Conservation (phyloP, 2,888 invertebrate species). For the Netelia melanura region DNA sequence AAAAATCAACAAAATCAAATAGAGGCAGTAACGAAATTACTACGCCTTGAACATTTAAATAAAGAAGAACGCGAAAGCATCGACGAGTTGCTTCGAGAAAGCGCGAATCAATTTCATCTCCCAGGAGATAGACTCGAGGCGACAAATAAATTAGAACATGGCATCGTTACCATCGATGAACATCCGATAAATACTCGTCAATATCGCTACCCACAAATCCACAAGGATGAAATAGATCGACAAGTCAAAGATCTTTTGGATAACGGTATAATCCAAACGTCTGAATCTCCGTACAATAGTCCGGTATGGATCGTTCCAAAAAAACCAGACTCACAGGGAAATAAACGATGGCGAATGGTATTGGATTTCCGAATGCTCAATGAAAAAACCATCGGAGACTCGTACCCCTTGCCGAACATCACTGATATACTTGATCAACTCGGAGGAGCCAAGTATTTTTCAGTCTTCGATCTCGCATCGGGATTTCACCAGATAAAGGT, state of each 20-base stretch:
- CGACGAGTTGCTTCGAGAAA: conserved; percentile 8
- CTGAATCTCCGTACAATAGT: conserved; percentile 57
- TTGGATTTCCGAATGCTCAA: conserved; percentile 65
- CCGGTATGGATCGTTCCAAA: conserved; percentile 70
- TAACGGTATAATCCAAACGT: conserved; percentile 53
- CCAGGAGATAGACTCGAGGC: neutral
- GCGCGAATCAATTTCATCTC: conserved; percentile 1
- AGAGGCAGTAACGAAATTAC: neutral
- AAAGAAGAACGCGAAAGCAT: conserved; percentile 6
- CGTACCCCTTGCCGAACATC: too few species aligned
- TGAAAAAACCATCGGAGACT: conserved; percentile 63
- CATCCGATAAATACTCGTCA: conserved; percentile 57
- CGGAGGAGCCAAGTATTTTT: conserved; percentile 72
- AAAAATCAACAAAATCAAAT: too few species aligned
- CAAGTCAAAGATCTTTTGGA: conserved; percentile 60
- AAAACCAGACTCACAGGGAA: conserved; percentile 64
- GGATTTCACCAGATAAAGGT: conserved; percentile 75
- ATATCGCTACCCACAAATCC: conserved; percentile 62
- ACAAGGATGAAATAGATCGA: conserved; percentile 60
- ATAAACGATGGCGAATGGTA: conserved; percentile 63
- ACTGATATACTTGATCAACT: conserved; percentile 63
- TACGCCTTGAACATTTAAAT: conserved; percentile 2
- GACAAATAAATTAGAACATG: conserved; percentile 12
- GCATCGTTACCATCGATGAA: conserved; percentile 34
- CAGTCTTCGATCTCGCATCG: conserved; percentile 73